A percentile compares a stretch with the other conserved stretches of the same genome.
These are phyloP conservation scores for Harpalus rufipes DNA, from an alignment of 2,888 invertebrate species.

Conservation along the genomic window DNA sequence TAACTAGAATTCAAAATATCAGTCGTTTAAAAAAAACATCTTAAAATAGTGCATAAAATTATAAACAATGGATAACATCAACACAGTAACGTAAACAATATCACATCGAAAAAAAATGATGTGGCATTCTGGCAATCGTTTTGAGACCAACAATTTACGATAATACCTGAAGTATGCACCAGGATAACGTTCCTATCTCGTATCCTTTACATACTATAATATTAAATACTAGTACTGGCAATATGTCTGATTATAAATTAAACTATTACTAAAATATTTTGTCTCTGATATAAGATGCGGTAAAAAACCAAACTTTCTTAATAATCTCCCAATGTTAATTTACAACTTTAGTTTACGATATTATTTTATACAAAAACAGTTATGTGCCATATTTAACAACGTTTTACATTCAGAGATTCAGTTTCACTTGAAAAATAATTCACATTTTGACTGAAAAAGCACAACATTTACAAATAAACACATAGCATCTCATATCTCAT, in stretches of 20 bases:
- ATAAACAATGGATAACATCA: conserved; percentile 38
- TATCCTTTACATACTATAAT: conserved; percentile 31
- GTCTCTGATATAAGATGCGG: conserved; percentile 51
- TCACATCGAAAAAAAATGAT: conserved; percentile 22
- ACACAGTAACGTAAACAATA: conserved; percentile 11
- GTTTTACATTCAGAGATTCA: conserved; percentile 54
- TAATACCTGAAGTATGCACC: conserved; percentile 56
- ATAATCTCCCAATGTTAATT: conserved; percentile 60
- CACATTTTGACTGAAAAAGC: conserved; percentile 55
- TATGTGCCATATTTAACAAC: conserved; percentile 56
- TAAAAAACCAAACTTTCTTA: conserved; percentile 56
- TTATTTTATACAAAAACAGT: conserved; percentile 61
- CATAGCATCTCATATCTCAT: conserved; percentile 19
- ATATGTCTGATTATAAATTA: conserved; percentile 61
- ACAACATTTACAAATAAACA: conserved; percentile 52
- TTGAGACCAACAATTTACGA: conserved; percentile 66
- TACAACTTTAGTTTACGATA: conserved; percentile 59
- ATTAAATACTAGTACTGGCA: conserved; percentile 65
- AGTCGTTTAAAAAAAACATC: conserved; percentile 20
- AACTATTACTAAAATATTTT: conserved; percentile 66
- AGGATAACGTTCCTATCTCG: conserved; percentile 19
- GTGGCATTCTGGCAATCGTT: conserved; percentile 53
- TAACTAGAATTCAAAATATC: conserved; percentile 31
- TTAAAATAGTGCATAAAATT: neutral
- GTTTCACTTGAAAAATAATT: conserved; percentile 54